A percentile compares a stretch with the other conserved stretches of the same genome.
phyloP scores from a whole-genome alignment of 92 coral and sea anemone species.

The Galaxea fascicularis region DNA sequence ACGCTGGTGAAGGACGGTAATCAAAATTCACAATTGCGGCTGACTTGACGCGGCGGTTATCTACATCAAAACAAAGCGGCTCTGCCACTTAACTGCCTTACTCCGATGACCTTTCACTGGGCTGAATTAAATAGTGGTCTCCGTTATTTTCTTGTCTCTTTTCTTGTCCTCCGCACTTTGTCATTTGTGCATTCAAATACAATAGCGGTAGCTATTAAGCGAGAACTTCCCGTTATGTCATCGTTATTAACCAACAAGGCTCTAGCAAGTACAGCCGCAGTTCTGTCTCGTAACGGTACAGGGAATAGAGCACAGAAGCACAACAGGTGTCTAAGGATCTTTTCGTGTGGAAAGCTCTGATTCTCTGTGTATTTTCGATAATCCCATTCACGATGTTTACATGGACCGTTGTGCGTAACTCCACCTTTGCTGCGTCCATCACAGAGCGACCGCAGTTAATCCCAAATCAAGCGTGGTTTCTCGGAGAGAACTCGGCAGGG shows the following conservation, averaged over 20 bases:
- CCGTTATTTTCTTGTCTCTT: neutral
- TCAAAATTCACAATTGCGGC: constrained; percentile 35
- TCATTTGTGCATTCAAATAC: no score
- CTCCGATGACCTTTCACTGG: neutral
- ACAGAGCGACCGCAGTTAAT: constrained; percentile 42
- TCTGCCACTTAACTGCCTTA: neutral
- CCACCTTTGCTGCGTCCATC: constrained; percentile 43
- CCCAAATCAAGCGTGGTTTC: constrained; percentile 56
- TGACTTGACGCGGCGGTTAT: constrained; percentile 25
- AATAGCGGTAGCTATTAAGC: no score
- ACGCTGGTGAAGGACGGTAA: constrained; percentile 23
- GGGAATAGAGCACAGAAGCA: neutral
- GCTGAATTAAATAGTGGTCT: neutral
- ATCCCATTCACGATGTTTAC: constrained; percentile 36
- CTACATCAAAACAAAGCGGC: neutral
- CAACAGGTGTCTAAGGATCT: neutral
- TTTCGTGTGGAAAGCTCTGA: constrained; percentile 17
- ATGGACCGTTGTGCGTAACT: constrained; percentile 11
- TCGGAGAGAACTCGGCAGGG: constrained; percentile 35
- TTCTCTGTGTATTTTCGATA: constrained; percentile 35
- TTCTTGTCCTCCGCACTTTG: no score
- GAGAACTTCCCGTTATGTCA: no score
- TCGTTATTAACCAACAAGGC: no score
- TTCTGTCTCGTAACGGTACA: neutral
- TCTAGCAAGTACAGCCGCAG: no score